Evolutionary conservation across 1,140 invertebrate genomes (phyloP).

Genomic region (Odontomachus brunneus): DNA sequence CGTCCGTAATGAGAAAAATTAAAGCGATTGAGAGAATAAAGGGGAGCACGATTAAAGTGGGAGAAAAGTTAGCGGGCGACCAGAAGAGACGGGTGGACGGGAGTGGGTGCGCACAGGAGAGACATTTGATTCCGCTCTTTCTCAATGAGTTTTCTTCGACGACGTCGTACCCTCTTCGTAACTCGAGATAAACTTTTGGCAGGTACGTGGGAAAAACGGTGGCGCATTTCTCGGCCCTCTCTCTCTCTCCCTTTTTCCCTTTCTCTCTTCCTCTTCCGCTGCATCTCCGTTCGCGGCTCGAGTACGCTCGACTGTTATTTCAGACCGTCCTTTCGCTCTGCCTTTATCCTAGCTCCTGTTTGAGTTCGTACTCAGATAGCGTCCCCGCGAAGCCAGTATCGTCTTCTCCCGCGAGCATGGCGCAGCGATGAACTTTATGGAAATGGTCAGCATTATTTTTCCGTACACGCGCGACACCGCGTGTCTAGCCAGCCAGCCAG

Average conservation of each 20-base stretch:
- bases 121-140: constrained; percentile 58
- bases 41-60: constrained; percentile 41
- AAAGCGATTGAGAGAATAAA: constrained; percentile 50
- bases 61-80: constrained; percentile 32
- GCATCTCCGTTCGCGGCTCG: not conserved
- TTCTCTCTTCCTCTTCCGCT: too few relatives aligned
- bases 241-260: too few relatives aligned
- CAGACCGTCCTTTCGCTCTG: constrained; percentile 28
- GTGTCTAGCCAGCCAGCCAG: too few relatives aligned
- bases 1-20: constrained; percentile 56
- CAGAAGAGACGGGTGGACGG: too few relatives aligned
- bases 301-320: constrained; percentile 60
- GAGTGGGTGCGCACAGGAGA: not conserved
- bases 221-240: constrained; percentile 40
- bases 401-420: constrained; percentile 30
- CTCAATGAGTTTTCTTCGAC: constrained; percentile 54
- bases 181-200: constrained; percentile 60
- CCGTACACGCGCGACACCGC: constrained; percentile 16
- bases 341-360: not conserved
- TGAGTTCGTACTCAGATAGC: constrained; percentile 58
- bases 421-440: constrained; percentile 55
- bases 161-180: constrained; percentile 37
- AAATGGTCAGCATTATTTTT: constrained; percentile 62
- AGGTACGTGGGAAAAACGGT: constrained; percentile 58
- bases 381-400: constrained; percentile 52